These are phyloP conservation scores for Ormyrus nitidulus DNA, from an alignment of 2,888 invertebrate genomes.

Conservation along the genomic window DNA sequence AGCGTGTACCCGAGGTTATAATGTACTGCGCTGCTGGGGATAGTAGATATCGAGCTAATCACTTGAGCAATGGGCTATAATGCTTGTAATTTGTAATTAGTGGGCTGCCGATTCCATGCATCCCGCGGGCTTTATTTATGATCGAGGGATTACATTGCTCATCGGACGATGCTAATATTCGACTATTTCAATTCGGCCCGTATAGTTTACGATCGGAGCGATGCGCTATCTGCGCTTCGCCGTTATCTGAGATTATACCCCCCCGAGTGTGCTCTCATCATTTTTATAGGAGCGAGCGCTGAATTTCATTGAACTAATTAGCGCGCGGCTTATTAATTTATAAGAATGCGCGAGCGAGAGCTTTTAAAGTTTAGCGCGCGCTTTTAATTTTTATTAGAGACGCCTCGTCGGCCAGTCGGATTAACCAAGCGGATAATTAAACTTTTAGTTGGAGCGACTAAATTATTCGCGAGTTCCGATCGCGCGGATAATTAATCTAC, in stretches of 20 bases:
- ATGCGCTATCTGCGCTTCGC: no score
- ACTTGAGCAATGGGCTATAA: constrained; percentile 29
- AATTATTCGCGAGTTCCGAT: no score
- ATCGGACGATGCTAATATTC: background rate
- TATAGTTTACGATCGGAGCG: no score
- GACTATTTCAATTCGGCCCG: no score
- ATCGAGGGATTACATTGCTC: constrained; percentile 1
- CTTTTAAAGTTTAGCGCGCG: no score
- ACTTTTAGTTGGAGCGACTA: no score
- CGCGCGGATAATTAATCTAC: no score
- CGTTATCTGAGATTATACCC: no score
- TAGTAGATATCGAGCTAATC: constrained; percentile 32
- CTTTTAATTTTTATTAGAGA: no score
- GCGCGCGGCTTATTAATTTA: background rate
- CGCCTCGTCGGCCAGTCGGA: no score
- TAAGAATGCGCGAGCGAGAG: background rate
- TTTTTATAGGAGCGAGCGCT: background rate
- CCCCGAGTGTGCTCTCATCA: background rate
- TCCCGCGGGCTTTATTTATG: constrained; percentile 21
- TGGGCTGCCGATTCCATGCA: constrained; percentile 26
- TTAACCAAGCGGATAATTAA: no score
- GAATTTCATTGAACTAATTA: constrained; percentile 1
- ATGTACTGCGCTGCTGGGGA: background rate
- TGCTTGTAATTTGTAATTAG: constrained; percentile 45
- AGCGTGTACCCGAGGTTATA: background rate